A percentile compares a stretch with the other conserved stretches of the same genome.
phyloP scores from a whole-genome alignment of 2,113 vertebrate species.

The Actenoides lindsayi region DNA sequence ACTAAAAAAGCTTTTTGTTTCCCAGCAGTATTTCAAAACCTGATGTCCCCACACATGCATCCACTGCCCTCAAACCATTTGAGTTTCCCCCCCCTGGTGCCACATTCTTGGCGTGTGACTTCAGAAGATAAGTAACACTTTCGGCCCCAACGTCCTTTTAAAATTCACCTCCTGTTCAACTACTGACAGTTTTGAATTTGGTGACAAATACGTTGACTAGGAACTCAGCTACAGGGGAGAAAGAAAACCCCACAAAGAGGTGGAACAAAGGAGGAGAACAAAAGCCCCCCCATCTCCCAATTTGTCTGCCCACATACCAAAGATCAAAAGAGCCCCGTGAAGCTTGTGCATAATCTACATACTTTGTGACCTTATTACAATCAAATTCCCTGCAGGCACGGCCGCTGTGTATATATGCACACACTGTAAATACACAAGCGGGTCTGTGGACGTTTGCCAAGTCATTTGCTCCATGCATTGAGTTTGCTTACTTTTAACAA shows the following conservation, averaged over 20 bases:
- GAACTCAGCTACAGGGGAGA: neutral
- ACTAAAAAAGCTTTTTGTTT: neutral
- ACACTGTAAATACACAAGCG: constrained; percentile 51
- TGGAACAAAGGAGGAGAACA: constrained; percentile 50
- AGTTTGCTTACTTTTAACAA: constrained; percentile 85
- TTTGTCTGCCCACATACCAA: constrained; percentile 51
- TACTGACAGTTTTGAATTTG: constrained; percentile 4
- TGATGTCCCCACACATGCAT: fast-evolving
- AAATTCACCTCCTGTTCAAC: neutral
- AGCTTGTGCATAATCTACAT: constrained; percentile 56
- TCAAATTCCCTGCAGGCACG: constrained; percentile 18
- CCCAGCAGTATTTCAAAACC: neutral
- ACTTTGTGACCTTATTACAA: constrained; percentile 55
- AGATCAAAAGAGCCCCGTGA: constrained; percentile 56
- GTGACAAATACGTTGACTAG: neutral
- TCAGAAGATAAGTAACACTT: constrained; percentile 4
- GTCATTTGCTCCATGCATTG: neutral
- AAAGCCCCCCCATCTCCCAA: constrained; percentile 41
- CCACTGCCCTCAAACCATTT: neutral
- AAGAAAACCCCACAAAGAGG: constrained; percentile 16
- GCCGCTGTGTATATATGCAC: constrained; percentile 44
- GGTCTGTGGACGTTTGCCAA: constrained; percentile 37
- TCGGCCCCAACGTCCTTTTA: neutral
- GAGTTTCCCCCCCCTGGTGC: neutral
- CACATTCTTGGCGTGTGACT: neutral